Base-by-base conservation (phyloP, 2,888 invertebrate genomes). In the Aporophyla nigra region DNA sequence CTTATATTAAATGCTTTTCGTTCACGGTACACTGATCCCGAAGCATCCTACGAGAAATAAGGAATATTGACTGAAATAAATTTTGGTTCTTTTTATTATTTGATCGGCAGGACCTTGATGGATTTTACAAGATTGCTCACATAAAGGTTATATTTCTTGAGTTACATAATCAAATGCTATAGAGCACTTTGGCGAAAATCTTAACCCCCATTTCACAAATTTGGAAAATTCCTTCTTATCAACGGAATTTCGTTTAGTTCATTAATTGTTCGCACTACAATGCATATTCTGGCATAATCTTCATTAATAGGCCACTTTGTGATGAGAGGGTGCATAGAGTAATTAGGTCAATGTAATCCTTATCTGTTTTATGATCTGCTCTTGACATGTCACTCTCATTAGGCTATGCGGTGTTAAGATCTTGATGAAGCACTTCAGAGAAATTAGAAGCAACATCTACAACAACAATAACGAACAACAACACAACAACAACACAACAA, bases 281-380 rank as follows among this genome's bases (percentile, higher is more conserved):
- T 54, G 19, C 21, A 54, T 56, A 63, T 66, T 54, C 68, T 51
- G 27, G 40, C 53, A 71, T 54, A 73, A 66, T 59, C 62, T 68
- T 21, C 46, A 62, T 51, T 80, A 77, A 74, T 66, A 73, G 59
- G 59, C 73, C 84, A 76, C 80, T 86, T 85, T 80, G 77, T 86
- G 77, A 72, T 73, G 72, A 74, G 67, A 72, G 62, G 68, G 49
- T 86, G 84, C 74, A 86, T 63, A 51, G 56, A 75, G 70, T 77
- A 80, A 85, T 86, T 86, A 62, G 84, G 74, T 85, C 80, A 75
- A 66, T 77, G 73, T 67, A 70, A 58, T 63, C 66, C 19, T 19
- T 69, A 76, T 79, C 75, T 74, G 10, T 66, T 63, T 79, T 67
- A 79, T 59, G 71, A 74, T 76, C 70, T 59, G n/a, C 62, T 70